Conservation (phyloP, 2,113 vertebrate species). For the Cariama cristata region DNA sequence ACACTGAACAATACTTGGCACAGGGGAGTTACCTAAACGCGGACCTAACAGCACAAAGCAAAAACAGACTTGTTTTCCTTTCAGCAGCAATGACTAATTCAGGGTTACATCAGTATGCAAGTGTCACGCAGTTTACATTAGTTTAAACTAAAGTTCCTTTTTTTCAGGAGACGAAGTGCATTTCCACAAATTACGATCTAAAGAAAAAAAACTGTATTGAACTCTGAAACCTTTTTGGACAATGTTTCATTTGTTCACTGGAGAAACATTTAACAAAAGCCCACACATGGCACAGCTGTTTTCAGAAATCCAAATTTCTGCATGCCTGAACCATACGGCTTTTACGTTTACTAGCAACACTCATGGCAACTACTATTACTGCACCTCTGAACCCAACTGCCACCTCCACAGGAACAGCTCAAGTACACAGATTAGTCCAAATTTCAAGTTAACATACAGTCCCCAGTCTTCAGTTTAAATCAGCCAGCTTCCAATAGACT, state of each 20-base stretch:
- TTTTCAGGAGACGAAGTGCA: background rate
- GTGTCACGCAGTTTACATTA: background rate
- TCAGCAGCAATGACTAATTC: constrained; percentile 8
- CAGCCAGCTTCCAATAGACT: background rate
- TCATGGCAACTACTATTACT: background rate
- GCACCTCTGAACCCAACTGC: background rate
- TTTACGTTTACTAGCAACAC: background rate
- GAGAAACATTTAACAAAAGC: background rate
- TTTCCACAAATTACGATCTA: background rate
- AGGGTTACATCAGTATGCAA: background rate
- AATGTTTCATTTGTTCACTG: background rate
- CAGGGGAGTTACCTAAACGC: constrained; percentile 96
- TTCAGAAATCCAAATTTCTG: constrained; percentile 3
- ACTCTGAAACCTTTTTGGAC: background rate
- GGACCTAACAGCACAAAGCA: constrained; percentile 83
- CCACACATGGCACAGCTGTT: background rate
- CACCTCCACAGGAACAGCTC: background rate
- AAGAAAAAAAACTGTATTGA: background rate
- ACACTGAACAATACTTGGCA: constrained; percentile 98
- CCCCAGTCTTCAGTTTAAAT: background rate
- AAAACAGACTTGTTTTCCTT: constrained; percentile 50
- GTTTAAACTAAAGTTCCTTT: constrained; percentile 15
- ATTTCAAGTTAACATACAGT: background rate
- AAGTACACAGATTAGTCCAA: background rate
- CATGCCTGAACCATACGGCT: constrained; percentile 3